Conservation (phyloP, 1,140 invertebrate genomes). For the Wasmannia auropunctata region DNA sequence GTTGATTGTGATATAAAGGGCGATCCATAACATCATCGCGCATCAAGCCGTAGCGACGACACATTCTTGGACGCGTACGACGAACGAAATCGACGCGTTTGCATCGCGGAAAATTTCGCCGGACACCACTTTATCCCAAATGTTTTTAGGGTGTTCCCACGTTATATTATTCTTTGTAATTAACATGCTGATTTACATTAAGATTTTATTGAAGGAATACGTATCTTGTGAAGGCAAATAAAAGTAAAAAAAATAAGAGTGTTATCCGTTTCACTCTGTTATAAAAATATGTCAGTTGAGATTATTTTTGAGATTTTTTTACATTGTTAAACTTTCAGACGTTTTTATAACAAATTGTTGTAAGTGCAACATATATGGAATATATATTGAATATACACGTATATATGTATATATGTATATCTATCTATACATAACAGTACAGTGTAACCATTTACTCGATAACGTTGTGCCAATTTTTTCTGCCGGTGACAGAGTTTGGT, state of each 20-base stretch:
- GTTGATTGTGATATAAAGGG: slow-evolving; percentile 39
- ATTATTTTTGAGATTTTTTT: no score
- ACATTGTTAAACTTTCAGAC: background rate
- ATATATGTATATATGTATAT: no score
- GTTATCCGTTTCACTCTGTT: background rate
- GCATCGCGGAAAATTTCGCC: background rate
- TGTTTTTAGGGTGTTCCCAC: background rate
- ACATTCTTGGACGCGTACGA: background rate
- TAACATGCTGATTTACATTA: background rate
- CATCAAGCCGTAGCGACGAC: background rate
- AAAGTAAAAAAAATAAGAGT: background rate
- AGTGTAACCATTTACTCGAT: background rate
- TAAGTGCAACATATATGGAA: background rate
- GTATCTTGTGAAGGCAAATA: background rate
- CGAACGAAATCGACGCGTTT: background rate
- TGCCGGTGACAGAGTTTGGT: background rate
- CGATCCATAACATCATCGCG: slow-evolving; percentile 21
- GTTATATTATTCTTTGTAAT: background rate
- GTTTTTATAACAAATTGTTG: background rate
- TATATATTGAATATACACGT: background rate
- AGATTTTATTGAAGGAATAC: background rate
- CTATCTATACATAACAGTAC: background rate
- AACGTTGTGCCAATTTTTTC: background rate
- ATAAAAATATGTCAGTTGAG: background rate
- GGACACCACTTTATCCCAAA: background rate